phyloP scores from a whole-genome alignment of 2,113 vertebrate species.

The Xerus inauris region DNA sequence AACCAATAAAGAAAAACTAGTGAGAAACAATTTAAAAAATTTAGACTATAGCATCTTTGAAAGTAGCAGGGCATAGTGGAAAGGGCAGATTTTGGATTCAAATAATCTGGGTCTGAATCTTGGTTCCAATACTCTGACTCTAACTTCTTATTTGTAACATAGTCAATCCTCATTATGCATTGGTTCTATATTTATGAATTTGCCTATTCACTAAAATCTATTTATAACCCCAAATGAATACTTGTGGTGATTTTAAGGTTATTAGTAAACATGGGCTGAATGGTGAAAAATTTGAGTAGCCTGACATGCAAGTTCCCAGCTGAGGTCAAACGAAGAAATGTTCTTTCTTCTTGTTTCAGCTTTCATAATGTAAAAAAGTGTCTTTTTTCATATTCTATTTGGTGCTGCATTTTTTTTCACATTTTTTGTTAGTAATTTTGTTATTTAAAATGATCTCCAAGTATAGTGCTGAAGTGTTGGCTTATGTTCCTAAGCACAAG shows the following conservation, averaged over 20 bases:
- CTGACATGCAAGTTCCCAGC: background rate
- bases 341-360: background rate
- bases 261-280: background rate
- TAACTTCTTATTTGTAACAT: background rate
- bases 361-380: background rate
- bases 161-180: background rate
- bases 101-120: background rate
- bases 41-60: constrained; percentile 12
- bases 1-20: constrained; percentile 42
- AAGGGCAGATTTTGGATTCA: background rate
- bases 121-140: background rate
- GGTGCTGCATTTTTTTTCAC: background rate
- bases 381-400: background rate
- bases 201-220: constrained; percentile 14
- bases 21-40: constrained; percentile 23
- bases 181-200: background rate
- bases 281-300: background rate
- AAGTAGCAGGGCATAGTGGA: background rate
- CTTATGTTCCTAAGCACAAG: background rate
- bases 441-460: constrained; percentile 24
- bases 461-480: background rate
- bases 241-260: background rate
- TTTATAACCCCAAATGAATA: background rate
- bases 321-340: background rate
- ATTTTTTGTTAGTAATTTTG: constrained; percentile 43